Conservation (phyloP, 2,888 invertebrate genomes). For the Netelia melanura region DNA sequence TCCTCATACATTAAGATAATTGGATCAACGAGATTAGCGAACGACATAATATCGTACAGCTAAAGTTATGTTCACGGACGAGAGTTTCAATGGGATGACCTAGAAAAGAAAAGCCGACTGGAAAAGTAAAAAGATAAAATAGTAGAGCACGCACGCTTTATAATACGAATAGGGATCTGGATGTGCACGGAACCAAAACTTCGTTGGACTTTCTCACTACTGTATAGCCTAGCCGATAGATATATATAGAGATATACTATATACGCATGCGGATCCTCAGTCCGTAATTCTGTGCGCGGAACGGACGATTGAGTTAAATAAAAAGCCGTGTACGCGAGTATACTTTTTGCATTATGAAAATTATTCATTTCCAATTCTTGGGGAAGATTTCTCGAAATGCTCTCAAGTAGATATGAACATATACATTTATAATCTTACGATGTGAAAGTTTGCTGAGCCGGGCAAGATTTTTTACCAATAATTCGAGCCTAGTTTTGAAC, state of each 20-base stretch:
- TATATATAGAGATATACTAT: not conserved
- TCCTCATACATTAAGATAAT: conserved; percentile 66
- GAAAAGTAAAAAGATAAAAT: conserved; percentile 82
- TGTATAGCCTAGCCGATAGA: conserved; percentile 53
- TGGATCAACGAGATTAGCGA: conserved; percentile 55
- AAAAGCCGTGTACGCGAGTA: conserved; percentile 27
- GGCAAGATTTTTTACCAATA: conserved; percentile 3
- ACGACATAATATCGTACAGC: conserved; percentile 13
- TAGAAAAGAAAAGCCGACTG: conserved; percentile 81
- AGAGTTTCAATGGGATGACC: conserved; percentile 78
- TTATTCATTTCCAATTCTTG: conserved; percentile 32
- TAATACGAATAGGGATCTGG: conserved; percentile 78
- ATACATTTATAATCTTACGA: not conserved
- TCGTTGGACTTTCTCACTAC: conserved; percentile 80
- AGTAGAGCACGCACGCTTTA: conserved; percentile 75
- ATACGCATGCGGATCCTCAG: conserved; percentile 28
- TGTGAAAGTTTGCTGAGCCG: conserved; percentile 20
- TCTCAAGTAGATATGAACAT: not conserved
- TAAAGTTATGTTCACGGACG: conserved; percentile 56
- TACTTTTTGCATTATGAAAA: not conserved
- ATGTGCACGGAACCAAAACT: conserved; percentile 84
- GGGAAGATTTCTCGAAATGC: conserved; percentile 13
- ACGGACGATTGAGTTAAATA: conserved; percentile 56
- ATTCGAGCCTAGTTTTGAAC: not conserved
- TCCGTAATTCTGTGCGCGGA: conserved; percentile 52